Evolutionary conservation across 2,797 vertebrate genomes (phyloP), one percentile per base, ranked within the genome.

Genomic region (Trematomus bernacchii): DNA sequence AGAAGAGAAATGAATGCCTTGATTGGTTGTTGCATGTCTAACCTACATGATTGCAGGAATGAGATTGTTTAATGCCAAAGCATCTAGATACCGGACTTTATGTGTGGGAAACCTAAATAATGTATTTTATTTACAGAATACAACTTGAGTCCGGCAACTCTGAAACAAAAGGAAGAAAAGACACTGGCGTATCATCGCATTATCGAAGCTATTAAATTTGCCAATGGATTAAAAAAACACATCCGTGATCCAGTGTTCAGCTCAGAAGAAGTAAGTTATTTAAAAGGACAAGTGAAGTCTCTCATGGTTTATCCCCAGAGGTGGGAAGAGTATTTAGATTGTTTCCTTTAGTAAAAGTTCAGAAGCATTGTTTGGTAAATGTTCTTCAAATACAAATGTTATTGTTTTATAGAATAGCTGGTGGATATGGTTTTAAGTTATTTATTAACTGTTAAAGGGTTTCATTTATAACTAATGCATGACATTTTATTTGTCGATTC

Each of bases 161-260:
- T 96, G 58, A 62, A 54, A 0, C 87, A 37, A 37, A 37, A 51
- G 14, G 64, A 88, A 0, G 18, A 93, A 33, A 88, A 90, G n/a
- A 83, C 83, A 3, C 67, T 91, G 76, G 67, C 93, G 10, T 99
- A 96, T 83, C 97, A 98, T 12, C 92, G 44, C 37, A 95, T 97
- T 1, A 78, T 95, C 19, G 97, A 99, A 88, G 95, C 96, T 0
- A 90, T 96, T 43, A 99, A 98, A 86, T 98, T 97, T 84, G 94
- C 95, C 13, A 94, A 94, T 4, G 94, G 95, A 54, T 90, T 96
- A n/a, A 96, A 82, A 83, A 83, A 84, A 48, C 77, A 70, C 8
- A 89, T 96, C 61, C 84, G 76, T 14, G 96, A 97, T 71, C 95
- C 96, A 33, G 62, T 40, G 1, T 95, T 94, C 82, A 86, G 73